Evolutionary conservation across 92 coral and sea anemone species (phyloP), one percentile per base, ranked within the genome.

Genomic region (Zoanthus sansibaricus): DNA sequence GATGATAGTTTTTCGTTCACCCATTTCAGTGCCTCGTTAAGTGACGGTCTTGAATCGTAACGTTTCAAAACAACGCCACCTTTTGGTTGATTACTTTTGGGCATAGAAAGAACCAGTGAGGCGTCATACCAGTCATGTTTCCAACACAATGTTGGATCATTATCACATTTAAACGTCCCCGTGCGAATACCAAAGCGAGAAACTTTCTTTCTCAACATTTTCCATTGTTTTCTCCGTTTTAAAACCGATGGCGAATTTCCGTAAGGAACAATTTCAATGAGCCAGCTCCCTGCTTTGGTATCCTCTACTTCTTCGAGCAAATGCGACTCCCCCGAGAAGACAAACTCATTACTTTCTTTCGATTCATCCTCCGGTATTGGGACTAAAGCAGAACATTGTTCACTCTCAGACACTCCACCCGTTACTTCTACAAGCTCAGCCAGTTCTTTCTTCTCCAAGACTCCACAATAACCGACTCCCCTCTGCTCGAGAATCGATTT

Each of bases 231-330:
- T 56, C 93, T 76, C 59, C 89, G 91, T 71, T 93, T 87, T 68
- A 92, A 83, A 10, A 42, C 47, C 3, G 9, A 12, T 7, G 95
- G 95, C 1, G 93, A 51, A 1, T 66, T 86, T 7, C 93, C 94
- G 3, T 89, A 66, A 6, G 98, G 98, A 52, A 97, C 92, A 86
- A 97, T 91, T 82, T 95, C 97, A 67, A 97, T 96, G 46, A 97
- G 84, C 99, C 99, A 97, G 78, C 97, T 92, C 82, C 98, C 98
- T 0, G 99, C 99, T 73, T 97, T 97, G 18, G 99, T 97, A 87
- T 97, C 99, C 88, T 97, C 99, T 47, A 97, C 97, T 62, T 97
- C 98, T 71, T 97, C 99, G 37, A 94, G 95, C 86, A 97, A 93
- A 77, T 97, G 99, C 69, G 99, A 95, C n/a, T 95, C 96, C 10